These are phyloP conservation scores for Lampris megalopsis DNA, from an alignment of 2,113 vertebrate genomes.

Conservation along the genomic window DNA sequence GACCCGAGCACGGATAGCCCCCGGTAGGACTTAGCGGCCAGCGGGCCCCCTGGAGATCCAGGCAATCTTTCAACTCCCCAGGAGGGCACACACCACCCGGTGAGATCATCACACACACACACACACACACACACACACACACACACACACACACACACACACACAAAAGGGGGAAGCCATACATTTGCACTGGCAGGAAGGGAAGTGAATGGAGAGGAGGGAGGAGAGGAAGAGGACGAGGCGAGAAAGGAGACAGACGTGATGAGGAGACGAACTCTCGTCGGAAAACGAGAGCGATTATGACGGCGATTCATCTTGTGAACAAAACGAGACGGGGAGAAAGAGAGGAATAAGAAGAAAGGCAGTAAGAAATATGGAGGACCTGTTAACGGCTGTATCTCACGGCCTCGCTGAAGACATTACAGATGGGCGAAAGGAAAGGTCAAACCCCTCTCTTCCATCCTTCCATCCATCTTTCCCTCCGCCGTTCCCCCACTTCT, in stretches of 20 bases:
- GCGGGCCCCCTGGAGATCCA: constrained; percentile 31
- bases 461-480: constrained; percentile 7
- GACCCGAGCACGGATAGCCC: constrained; percentile 31
- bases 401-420: neutral
- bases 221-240: no score
- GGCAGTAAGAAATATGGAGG: neutral
- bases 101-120: constrained; percentile 19
- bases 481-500: constrained; percentile 28
- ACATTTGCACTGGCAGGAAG: constrained; percentile 12
- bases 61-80: constrained; percentile 35
- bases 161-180: no score
- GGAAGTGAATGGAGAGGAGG: constrained; percentile 13
- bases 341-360: neutral
- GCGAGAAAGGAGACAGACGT: neutral
- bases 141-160: neutral
- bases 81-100: neutral
- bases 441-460: constrained; percentile 37
- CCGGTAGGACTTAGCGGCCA: constrained; percentile 18
- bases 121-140: constrained; percentile 9
- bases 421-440: constrained; percentile 40
- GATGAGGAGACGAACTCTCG: no score
- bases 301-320: no score
- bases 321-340: neutral
- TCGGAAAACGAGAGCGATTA: no score
- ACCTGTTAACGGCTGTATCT: neutral